Evolutionary conservation across 1,140 invertebrate species (phyloP).

Genomic region (Asbolus verrucosus): DNA sequence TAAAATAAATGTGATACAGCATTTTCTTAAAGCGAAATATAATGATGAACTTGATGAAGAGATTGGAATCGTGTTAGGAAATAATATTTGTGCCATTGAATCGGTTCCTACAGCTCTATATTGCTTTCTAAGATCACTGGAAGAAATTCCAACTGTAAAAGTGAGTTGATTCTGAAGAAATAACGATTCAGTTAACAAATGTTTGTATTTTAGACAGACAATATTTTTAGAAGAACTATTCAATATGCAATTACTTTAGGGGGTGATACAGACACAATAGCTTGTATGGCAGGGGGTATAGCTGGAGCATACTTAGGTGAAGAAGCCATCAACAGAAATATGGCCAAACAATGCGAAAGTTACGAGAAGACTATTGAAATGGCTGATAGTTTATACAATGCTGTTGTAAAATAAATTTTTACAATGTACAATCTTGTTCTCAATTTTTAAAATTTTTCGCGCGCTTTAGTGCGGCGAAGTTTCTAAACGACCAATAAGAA

Average conservation of each 20-base stretch:
- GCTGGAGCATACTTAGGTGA: slow-evolving; percentile 80
- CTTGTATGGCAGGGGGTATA: slow-evolving; percentile 82
- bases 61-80: slow-evolving; percentile 72
- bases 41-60: slow-evolving; percentile 65
- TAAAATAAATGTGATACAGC: slow-evolving; percentile 68
- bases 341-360: slow-evolving; percentile 76
- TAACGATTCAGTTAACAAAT: slow-evolving; percentile 21
- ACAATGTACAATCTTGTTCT: no score
- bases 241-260: slow-evolving; percentile 79
- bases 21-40: slow-evolving; percentile 64
- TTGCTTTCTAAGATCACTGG: slow-evolving; percentile 74
- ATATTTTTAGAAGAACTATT: slow-evolving; percentile 74
- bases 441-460: no score
- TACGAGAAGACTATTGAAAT: slow-evolving; percentile 68
- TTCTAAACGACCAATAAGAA: no score
- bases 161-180: slow-evolving; percentile 60
- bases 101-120: slow-evolving; percentile 85
- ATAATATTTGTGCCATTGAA: slow-evolving; percentile 73
- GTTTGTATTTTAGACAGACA: slow-evolving; percentile 53
- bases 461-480: no score
- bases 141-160: slow-evolving; percentile 70
- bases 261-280: slow-evolving; percentile 86
- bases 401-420: slow-evolving; percentile 3
- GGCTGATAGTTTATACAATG: slow-evolving; percentile 65
- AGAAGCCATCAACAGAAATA: slow-evolving; percentile 69